Base-by-base conservation (phyloP, 1,140 invertebrate genomes). In the Drosophila arawakana region DNA sequence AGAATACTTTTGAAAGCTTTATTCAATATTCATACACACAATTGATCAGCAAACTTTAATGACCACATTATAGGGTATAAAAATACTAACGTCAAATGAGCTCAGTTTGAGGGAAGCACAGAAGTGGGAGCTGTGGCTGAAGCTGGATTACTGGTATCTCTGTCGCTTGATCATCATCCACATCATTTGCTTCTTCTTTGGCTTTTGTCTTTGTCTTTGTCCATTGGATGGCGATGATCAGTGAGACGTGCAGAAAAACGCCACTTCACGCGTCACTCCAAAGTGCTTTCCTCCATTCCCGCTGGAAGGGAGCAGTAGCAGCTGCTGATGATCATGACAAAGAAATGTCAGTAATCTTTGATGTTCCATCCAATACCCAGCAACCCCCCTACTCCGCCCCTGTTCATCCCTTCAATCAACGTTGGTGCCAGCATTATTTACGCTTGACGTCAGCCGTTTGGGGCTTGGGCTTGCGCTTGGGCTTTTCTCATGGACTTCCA, bases 291-390 rank as follows among this genome's bases (percentile, higher is more conserved):
- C 52, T 54, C 44, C 47, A 34, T 13, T 46, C 15, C 13, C 15
- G 25, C 25, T 47, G 11, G 25, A 30, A 30, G 25, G 25, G 25
- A 30, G 6, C 25, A 30, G 25, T 5, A 30, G 25, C 25, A 30
- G 15, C n/a, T 30, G 34, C 54, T 58, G 52, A 41, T 61, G 58
- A 77, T 84, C 71, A 77, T 76, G 71, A 86, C 82, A 85, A 81
- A 86, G 81, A 85, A 81, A 76, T 81, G 73, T 61, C 73, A 71
- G 81, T 78, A 63, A 80, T 73, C 18, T 41, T 43, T 43, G 50
- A 55, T 65, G 39, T 41, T 50, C 60, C 25, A 4, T 30, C 4
- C 6, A 2, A 5, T 30, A 5, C 25, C 25, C 6, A 4, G 2
- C 25, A 21, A 21, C 18, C 18, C 2, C 18, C 25, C 25, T 30